Base-by-base conservation (phyloP, 1,140 invertebrate genomes). In the Bombus waltoni region DNA sequence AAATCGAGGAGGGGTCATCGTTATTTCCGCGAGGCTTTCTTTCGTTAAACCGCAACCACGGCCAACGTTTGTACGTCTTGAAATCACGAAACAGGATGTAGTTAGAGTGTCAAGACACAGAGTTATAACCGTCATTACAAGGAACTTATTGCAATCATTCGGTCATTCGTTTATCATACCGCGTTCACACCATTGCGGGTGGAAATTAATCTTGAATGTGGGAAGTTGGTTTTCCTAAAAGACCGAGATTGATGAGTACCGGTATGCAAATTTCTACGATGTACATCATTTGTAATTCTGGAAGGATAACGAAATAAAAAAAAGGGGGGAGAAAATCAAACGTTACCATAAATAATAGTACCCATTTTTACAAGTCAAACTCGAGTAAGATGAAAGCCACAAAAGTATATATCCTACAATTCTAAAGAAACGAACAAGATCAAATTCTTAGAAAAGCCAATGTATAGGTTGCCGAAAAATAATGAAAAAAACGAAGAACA, bases 11-110 rank as follows among this genome's bases (percentile, higher is more conserved):
- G 75, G 66, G 65, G 87, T 22, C 35, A 40, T 57, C 18, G 57
- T 71, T 22, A 62, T 57, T 73, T 35, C 25, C 9, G 53, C 22
- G 62, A 47, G 25, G 11, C 15, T 65, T 59, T 77, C 68, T 81
- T 77, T 35, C 73, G 47, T 53, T 77, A 53, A 81, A 89, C n/a
- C 66, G 65, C 80, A 83, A 77, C n/a, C 66, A 76, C 13, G 47
- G 47, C 18, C 47, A 53, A 53, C 18, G 38, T 42, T 65, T n/a
- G n/a, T 65, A 40, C 62, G 8, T 40, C 35, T 6, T 38, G 53
- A 73, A 80, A 84, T 87, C 66, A n/a, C n/a, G 47, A 70, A 59
- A 44, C 59, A 18, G 53, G 83, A 81, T 53, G 68, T 75, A 68
- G 84, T 83, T 77, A 81, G 32, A 80, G 35, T 65, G 57, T 13